Percentiles rank a stretch among this genome's conserved stretches.
These are phyloP conservation scores for Tachysurus fulvidraco DNA, from an alignment of 2,113 vertebrate genomes.

Conservation along the genomic window DNA sequence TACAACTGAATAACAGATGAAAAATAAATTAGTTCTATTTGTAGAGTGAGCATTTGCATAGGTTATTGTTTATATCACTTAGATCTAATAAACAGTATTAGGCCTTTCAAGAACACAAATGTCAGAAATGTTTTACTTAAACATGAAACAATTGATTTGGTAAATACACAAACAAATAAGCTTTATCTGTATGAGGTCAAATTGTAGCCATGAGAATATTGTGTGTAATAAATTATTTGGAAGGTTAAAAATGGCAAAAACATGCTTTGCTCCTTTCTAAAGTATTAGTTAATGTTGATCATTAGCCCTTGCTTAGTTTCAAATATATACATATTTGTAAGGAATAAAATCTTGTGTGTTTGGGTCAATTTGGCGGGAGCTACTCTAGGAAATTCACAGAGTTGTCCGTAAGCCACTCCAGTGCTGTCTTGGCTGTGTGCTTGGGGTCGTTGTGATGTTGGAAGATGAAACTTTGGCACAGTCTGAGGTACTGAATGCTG, in stretches of 20 bases:
- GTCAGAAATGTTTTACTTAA: background rate
- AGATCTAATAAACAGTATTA: background rate
- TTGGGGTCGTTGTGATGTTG: no score
- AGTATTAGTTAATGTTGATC: background rate
- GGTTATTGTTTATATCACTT: background rate
- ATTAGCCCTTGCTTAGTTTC: background rate
- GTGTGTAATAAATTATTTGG: background rate
- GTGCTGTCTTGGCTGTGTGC: no score
- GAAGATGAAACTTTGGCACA: no score
- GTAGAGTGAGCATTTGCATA: background rate
- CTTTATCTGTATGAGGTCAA: background rate
- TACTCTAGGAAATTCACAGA: no score
- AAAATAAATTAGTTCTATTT: slow-evolving; percentile 10
- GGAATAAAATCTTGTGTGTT: background rate
- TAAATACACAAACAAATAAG: background rate
- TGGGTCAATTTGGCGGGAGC: background rate
- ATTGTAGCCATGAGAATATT: background rate
- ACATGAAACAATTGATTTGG: background rate
- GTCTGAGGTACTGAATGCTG: no score
- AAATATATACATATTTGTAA: background rate
- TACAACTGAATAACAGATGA: slow-evolving; percentile 1
- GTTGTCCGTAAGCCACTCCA: no score
- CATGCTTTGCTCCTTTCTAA: background rate
- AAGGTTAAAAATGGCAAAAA: background rate
- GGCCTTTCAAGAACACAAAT: background rate